Evolutionary conservation across 2,888 invertebrate genomes (phyloP), one percentile per base, ranked within the genome.

Genomic region (Sinhomidia bicolor): DNA sequence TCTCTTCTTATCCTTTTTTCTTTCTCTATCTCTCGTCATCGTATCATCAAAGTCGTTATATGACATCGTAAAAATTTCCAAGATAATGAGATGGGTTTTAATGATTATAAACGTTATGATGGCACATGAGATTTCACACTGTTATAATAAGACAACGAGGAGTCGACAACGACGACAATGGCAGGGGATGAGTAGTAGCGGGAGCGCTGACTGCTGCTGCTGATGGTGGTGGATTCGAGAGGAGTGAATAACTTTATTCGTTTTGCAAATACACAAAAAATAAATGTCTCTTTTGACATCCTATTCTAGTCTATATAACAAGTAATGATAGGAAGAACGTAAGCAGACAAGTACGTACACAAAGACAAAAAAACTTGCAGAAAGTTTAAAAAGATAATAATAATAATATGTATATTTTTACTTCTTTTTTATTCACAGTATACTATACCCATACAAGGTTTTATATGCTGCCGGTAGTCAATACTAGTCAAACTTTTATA

Each of bases 41-140:
- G 60, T 87, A 87, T 87, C 85, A 88, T 89, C 89, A 90, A 87
- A 90, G 89, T 89, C 89, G 89, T 90, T 90, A 87, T 87, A 90
- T 89, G 89, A 90, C 89, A 87, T 90, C 89, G 83, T 90, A 90
- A 90, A 90, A 89, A 82, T 81, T 88, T 84, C 81, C 87, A 82
- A 87, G 88, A 88, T 83, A 84, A 80, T 81, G 87, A 88, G 88
- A 90, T 90, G 89, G 88, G 81, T 83, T 78, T 78, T 74, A 85
- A 88, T 86, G 85, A 86, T 86, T 78, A 85, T 89, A 87, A 89
- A 87, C 86, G 89, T 89, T 90, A 89, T 90, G 90, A 89, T 90
- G 85, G 83, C 88, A 87, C 85, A 81, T 62, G 82, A 87, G 87
- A 89, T 85, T 89, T 87, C 89, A 87, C 89, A 89, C 84, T 83